Conservation (phyloP, 2,797 vertebrate species). For the Xiphophorus birchmanni region DNA sequence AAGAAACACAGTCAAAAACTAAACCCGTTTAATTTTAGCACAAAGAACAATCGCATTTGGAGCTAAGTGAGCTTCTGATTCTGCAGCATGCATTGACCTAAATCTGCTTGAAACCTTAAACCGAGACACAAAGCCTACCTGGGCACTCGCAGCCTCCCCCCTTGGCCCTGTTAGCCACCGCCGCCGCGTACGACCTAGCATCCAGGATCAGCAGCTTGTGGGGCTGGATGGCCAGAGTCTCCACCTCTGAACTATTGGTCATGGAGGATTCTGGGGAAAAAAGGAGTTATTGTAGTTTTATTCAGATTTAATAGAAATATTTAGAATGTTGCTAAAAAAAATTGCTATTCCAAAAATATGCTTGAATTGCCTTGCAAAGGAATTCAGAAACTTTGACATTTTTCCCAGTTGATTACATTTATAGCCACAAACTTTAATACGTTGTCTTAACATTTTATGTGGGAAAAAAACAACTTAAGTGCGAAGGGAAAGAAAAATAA, state of each 20-base stretch:
- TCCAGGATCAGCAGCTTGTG: constrained; percentile 96
- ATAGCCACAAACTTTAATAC: neutral
- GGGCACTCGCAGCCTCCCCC: constrained; percentile 98
- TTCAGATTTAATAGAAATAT: neutral
- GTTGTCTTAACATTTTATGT: neutral
- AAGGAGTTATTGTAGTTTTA: neutral
- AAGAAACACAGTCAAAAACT: neutral
- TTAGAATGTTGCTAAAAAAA: neutral
- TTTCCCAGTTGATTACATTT: neutral
- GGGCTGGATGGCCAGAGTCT: constrained; percentile 87
- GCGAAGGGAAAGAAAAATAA: neutral
- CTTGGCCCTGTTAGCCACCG: constrained; percentile 96
- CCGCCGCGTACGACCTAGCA: constrained; percentile 93
- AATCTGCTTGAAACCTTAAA: constrained; percentile 8
- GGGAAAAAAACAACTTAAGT: neutral
- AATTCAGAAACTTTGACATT: neutral
- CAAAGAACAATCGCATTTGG: constrained; percentile 25
- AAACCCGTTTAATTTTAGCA: constrained; percentile 32
- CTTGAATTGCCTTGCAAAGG: neutral
- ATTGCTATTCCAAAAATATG: neutral
- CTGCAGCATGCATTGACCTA: constrained; percentile 17
- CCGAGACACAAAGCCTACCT: constrained; percentile 78
- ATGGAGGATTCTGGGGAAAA: constrained; percentile 87
- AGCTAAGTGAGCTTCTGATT: constrained; percentile 20
- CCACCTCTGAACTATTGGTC: constrained; percentile 90